A percentile compares a stretch with the other conserved stretches of the same genome.
These are phyloP conservation scores for Drosophila dunni DNA, from an alignment of 1,140 invertebrate species.

Conservation along the genomic window DNA sequence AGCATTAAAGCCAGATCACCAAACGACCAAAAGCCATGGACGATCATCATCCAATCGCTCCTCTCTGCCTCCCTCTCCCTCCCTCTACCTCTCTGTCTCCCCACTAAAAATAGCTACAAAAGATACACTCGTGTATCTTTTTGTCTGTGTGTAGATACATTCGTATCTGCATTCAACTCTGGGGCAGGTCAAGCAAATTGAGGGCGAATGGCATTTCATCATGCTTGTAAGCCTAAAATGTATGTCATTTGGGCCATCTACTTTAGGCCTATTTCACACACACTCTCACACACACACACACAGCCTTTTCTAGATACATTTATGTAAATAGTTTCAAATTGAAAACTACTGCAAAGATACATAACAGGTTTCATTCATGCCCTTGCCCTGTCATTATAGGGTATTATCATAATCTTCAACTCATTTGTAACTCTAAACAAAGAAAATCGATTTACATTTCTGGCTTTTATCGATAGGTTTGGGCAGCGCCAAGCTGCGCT, in stretches of 20 bases:
- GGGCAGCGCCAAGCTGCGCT: not conserved
- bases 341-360: conserved; percentile 36
- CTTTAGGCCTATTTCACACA: conserved; percentile 46
- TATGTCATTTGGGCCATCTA: conserved; percentile 37
- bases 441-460: not conserved
- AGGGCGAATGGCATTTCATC: conserved; percentile 50
- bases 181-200: conserved; percentile 52
- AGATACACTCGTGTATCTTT: conserved; percentile 12
- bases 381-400: conserved; percentile 24
- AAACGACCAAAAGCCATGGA: conserved; percentile 63
- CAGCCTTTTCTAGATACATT: conserved; percentile 14
- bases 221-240: conserved; percentile 26
- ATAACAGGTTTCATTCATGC: conserved; percentile 68
- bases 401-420: conserved; percentile 19
- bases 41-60: conserved; percentile 31
- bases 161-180: conserved; percentile 27
- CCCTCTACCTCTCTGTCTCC: not conserved
- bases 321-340: conserved; percentile 48
- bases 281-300: conserved; percentile 17
- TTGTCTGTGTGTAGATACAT: not conserved
- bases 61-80: not conserved
- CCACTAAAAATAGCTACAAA: not conserved
- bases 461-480: not conserved
- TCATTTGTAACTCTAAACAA: conserved; percentile 9
- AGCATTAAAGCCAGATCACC: conserved; percentile 71